These are phyloP conservation scores for Eremophila alpestris DNA, from an alignment of 2,797 vertebrate species.

Conservation along the genomic window DNA sequence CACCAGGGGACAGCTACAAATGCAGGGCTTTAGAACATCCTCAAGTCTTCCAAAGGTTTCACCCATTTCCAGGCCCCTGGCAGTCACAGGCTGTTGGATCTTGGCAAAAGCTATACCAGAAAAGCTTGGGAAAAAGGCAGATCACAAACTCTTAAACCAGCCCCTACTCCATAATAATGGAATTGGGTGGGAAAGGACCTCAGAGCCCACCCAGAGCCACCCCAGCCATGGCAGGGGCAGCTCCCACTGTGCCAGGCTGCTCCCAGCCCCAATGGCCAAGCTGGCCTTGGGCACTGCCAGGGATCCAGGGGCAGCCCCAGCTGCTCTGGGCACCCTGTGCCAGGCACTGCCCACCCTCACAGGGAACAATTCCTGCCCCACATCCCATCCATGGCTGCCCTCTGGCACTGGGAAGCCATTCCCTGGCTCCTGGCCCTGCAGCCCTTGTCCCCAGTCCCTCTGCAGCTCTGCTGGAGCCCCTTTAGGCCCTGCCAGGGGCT, in stretches of 20 bases:
- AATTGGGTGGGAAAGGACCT: background rate
- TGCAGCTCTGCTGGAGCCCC: background rate
- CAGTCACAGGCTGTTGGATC: background rate
- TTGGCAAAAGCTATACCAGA: background rate
- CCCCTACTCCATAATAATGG: background rate
- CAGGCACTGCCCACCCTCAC: background rate
- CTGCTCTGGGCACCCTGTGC: background rate
- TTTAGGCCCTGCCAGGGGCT: rapidly evolving
- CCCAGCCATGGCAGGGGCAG: background rate
- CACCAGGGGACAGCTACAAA: background rate
- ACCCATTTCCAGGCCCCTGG: background rate
- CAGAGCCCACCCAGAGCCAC: rapidly evolving
- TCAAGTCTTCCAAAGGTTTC: background rate
- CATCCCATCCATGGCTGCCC: rapidly evolving
- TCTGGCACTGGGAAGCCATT: background rate
- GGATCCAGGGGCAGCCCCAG: background rate
- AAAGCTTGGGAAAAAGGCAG: background rate
- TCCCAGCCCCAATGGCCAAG: background rate
- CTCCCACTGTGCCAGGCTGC: background rate
- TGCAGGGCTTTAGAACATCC: background rate
- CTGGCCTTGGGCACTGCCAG: background rate
- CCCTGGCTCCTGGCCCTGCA: background rate
- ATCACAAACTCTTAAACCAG: background rate
- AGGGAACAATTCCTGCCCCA: background rate
- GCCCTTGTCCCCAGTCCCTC: background rate